phyloP scores from a whole-genome alignment of 1,140 invertebrate genomes.

The Drosophila aff. region DNA sequence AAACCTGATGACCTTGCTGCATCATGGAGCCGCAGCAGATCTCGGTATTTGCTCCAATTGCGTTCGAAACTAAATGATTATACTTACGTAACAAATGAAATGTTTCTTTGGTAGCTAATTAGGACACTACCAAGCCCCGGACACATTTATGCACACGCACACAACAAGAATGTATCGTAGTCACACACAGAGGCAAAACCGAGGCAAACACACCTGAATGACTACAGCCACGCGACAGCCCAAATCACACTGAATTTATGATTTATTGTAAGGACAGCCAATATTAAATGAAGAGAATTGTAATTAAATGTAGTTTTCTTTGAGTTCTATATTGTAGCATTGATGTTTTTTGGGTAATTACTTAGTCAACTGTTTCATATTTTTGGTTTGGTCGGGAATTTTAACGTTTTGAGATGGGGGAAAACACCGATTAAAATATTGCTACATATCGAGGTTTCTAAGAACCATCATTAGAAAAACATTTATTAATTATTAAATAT shows the following conservation, averaged over 20 bases:
- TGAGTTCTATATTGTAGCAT: too few relatives aligned
- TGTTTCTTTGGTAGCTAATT: constrained; percentile 70
- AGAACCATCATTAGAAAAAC: too few relatives aligned
- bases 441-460: too few relatives aligned
- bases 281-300: neutral
- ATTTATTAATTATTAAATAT: too few relatives aligned
- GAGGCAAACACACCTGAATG: neutral
- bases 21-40: neutral
- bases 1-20: neutral
- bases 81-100: constrained; percentile 45
- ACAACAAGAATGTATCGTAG: constrained; percentile 1
- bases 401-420: too few relatives aligned
- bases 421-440: too few relatives aligned
- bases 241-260: neutral
- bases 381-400: neutral
- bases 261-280: constrained; percentile 11
- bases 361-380: too few relatives aligned
- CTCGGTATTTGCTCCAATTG: constrained; percentile 32
- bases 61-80: constrained; percentile 80
- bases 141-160: neutral
- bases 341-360: too few relatives aligned
- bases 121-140: neutral
- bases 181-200: neutral
- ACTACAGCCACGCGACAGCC: constrained; percentile 1
- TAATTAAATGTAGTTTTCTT: too few relatives aligned